Evolutionary conservation across 2,113 vertebrate species (phyloP), one percentile per base, ranked within the genome.

Genomic region (Pungitius pungitius): DNA sequence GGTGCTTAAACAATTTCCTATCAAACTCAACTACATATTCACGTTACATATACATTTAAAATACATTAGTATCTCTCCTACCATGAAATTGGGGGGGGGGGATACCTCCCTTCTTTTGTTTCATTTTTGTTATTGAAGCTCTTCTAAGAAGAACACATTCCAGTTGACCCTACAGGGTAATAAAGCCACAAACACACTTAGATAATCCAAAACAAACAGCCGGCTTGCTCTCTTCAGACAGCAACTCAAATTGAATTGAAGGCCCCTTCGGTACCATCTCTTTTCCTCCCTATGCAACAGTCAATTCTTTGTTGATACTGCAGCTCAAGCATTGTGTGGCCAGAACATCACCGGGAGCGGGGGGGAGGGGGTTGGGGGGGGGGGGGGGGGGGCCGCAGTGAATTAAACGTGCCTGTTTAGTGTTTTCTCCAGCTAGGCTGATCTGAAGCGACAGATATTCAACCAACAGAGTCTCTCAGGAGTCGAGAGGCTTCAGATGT

Each of bases 381-480:
- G n/a, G n/a, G n/a, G n/a, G n/a, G n/a, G n/a, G 33, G 62, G 83
- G 76, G 81, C 81, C 65, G 26, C 67, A 69, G 77, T 20, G 80
- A 83, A 82, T 77, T 77, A 91, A 90, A 86, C 85, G 81, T 80
- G 86, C 73, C 83, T 88, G 85, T 88, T 88, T 90, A 85, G 85
- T 88, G 89, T 87, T 91, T 83, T 83, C 85, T 89, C 90, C 90
- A 90, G 88, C 89, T 90, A 88, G 85, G 90, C 75, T 88, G 90
- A 90, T 86, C 85, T 89, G 82, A 90, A 88, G 85, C 77, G 78
- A 89, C 88, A 91, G 90, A 92, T 88, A 91, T 90, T 81, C 83
- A 88, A 79, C 84, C 84, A 90, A 80, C 85, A 89, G 88, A 83
- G 80, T 82, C 88, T 90, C 84, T 92, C 81, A 68, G 77, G 87